A percentile compares a stretch with the other conserved stretches of the same genome.
Evolutionary conservation across 2,797 vertebrate genomes (phyloP).

Genomic region (Tenualosa ilisha): DNA sequence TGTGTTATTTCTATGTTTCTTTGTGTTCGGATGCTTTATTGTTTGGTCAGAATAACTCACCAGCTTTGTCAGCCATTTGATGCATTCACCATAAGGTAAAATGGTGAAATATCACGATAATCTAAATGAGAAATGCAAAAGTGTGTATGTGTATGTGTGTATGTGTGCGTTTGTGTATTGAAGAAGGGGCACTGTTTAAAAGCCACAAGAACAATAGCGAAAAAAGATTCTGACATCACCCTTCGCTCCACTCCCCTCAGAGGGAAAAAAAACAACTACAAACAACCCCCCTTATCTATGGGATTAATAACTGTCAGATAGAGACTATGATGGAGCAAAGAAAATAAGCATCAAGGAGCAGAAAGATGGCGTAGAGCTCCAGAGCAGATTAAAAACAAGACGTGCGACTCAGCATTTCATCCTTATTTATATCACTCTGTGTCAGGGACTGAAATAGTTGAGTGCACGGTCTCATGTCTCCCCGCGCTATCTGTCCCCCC

Average conservation of each 20-base stretch:
- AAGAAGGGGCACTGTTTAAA: not conserved
- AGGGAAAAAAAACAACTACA: not conserved
- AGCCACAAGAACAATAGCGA: not conserved
- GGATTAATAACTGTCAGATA: slow-evolving; percentile 52
- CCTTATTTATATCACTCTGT: slow-evolving; percentile 20
- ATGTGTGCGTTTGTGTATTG: not conserved
- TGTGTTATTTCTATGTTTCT: not conserved
- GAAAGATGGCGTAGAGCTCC: slow-evolving; percentile 35
- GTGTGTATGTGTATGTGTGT: slow-evolving; percentile 23
- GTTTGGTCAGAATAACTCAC: slow-evolving; percentile 29
- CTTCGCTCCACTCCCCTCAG: not conserved
- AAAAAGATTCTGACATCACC: not conserved
- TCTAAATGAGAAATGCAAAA: no score
- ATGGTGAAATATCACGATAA: no score
- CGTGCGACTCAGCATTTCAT: not conserved
- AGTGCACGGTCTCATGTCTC: slow-evolving; percentile 40
- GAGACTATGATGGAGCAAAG: slow-evolving; percentile 38
- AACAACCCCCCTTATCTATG: not conserved
- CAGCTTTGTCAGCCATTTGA: slow-evolving; percentile 40
- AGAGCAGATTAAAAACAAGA: slow-evolving; percentile 28
- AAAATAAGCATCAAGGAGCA: slow-evolving; percentile 32
- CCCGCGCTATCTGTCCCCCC: slow-evolving; percentile 46
- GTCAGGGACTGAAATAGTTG: slow-evolving; percentile 53
- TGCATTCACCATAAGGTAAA: slow-evolving; percentile 32
- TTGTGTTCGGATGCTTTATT: not conserved